Percentiles rank a stretch among this genome's conserved stretches.
Evolutionary conservation across 1,140 invertebrate species (phyloP).

Genomic region (Papilio xuthus): DNA sequence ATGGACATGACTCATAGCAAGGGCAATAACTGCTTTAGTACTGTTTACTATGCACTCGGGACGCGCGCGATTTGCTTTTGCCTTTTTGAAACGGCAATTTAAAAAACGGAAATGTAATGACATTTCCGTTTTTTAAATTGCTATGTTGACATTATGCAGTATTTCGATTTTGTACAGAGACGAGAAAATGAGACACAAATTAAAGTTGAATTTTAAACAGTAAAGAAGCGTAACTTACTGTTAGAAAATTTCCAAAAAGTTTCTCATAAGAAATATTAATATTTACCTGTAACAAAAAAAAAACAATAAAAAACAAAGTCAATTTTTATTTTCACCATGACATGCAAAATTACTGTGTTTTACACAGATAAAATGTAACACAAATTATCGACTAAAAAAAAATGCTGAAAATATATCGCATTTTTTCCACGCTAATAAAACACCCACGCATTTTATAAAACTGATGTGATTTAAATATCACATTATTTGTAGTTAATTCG

Average conservation of each 20-base stretch:
- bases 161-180: neutral
- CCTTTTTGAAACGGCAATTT: slow-evolving; percentile 28
- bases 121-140: no score
- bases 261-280: neutral
- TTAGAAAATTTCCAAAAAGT: neutral
- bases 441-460: slow-evolving; percentile 21
- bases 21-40: slow-evolving; percentile 38
- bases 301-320: neutral
- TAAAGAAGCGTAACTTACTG: neutral
- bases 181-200: neutral
- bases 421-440: neutral
- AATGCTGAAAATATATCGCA: slow-evolving; percentile 2
- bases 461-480: slow-evolving; percentile 21
- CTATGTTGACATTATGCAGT: neutral
- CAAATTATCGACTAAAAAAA: slow-evolving; percentile 13
- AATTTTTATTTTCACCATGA: neutral
- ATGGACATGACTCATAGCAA: slow-evolving; percentile 13
- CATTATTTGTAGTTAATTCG: slow-evolving; percentile 29
- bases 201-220: no score
- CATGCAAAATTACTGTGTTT: neutral
- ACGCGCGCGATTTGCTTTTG: slow-evolving; percentile 28
- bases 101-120: slow-evolving; percentile 34
- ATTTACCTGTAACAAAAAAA: slow-evolving; percentile 1
- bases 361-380: neutral
- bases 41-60: slow-evolving; percentile 32